Evolutionary conservation across 2,888 invertebrate species (phyloP), one percentile per base, ranked within the genome.

Genomic region (Pediacus dermestoides): DNA sequence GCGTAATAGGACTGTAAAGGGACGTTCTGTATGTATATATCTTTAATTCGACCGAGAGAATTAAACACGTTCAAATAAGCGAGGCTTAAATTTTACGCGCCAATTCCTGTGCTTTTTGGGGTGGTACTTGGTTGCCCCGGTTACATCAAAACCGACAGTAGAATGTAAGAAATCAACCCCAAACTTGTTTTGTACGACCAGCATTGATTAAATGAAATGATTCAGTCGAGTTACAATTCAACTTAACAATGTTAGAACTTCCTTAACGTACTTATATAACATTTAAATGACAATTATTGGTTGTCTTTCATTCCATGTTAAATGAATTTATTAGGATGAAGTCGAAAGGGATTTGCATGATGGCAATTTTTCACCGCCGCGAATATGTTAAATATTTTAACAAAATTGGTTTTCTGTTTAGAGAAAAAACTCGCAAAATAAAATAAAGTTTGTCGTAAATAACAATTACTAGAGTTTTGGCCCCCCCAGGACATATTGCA

Each of bases 31-130:
- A 41, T 47, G 42, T 49, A 41, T 50, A 48, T 48, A 52, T 48
- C 44, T 50, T 48, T 50, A 52, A 52, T 50, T 52, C 45, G 46
- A 42, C 42, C 37, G 16, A 13, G 22, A 39, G 43, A 49, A 50
- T 53, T 50, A 52, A 49, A 46, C 44, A 42, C 26, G 42, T 47
- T 47, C 43, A 47, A 44, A 45, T 47, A 33, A 22, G n/a, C n/a
- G 30, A 25, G 31, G 44, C 42, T 49, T 50, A 44, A 45, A 48
- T 47, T 52, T 52, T 48, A 42, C 47, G 39, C 47, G 42, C 42
- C 42, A 42, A 45, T 46, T 50, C 45, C 28, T 35, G 16, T 42
- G 43, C 35, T 40, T 46, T 40, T 46, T 4, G 23, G 3, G 23
- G 10, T 23, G 23, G 3, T 23, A 10, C 4, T 18, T 4, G 18